Evolutionary conservation across 2,113 vertebrate genomes (phyloP).

Genomic region (Xenopus tropicalis): UCB_Xtro_10.0 CM004443.2:156622501-156623000

Average conservation of each 20-base stretch:
- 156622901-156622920: no score
- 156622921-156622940: no score
- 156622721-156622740: neutral
- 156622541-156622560: conserved; percentile 4
- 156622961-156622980: no score
- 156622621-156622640: neutral
- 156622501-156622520: conserved; percentile 15
- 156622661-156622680: neutral
- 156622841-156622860: neutral
- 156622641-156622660: neutral
- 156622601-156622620: conserved; percentile 11
- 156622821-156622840: neutral
- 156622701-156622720: no score
- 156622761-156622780: neutral
- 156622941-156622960: no score
- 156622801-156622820: neutral
- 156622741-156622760: neutral
- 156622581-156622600: conserved; percentile 5
- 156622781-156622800: no score
- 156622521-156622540: conserved; percentile 17
- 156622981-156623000: no score
- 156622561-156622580: conserved; percentile 3
- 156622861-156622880: neutral
- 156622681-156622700: neutral
- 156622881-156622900: no score